A percentile compares a stretch with the other conserved stretches of the same genome.
Conservation (phyloP, 2,888 invertebrate genomes). For the Hypselothyrea guttata region DNA sequence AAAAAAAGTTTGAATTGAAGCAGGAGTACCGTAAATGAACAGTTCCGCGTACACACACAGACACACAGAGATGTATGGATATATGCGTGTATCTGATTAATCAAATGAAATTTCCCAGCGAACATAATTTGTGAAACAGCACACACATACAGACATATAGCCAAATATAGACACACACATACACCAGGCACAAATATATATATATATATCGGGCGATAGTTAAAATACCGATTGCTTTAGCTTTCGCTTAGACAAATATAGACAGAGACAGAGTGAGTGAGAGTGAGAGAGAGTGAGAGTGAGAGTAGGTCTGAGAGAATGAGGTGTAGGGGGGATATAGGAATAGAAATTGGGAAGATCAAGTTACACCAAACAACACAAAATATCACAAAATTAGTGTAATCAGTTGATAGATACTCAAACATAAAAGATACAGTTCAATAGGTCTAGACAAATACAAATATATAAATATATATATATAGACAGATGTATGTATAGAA, state of each 20-base stretch:
- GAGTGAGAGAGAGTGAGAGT: constrained; percentile 2
- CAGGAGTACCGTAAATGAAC: too few relatives aligned
- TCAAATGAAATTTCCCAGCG: not conserved
- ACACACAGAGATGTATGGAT: not conserved
- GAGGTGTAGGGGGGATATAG: constrained; percentile 16
- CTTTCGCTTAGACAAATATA: not conserved
- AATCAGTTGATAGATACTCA: constrained; percentile 25
- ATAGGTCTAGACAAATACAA: constrained; percentile 44
- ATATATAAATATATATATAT: constrained; percentile 8
- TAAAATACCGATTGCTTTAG: constrained; percentile 47
- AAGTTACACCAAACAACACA: constrained; percentile 54
- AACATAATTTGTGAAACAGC: too few relatives aligned
- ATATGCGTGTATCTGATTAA: not conserved
- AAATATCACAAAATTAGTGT: constrained; percentile 35
- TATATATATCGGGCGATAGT: constrained; percentile 44
- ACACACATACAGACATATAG: constrained; percentile 6
- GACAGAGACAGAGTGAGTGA: constrained; percentile 5
- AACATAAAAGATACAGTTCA: constrained; percentile 16
- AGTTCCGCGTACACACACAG: too few relatives aligned
- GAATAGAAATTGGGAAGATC: constrained; percentile 41
- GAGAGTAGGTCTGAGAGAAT: constrained; percentile 14
- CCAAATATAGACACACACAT: constrained; percentile 3
- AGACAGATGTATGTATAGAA: constrained; percentile 1
- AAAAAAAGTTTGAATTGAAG: too few relatives aligned
- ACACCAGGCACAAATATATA: constrained; percentile 15